Percentiles rank a stretch among this genome's conserved stretches.
Evolutionary conservation across 2,888 invertebrate species (phyloP).

Genomic region (Microdon myrmicae): DNA sequence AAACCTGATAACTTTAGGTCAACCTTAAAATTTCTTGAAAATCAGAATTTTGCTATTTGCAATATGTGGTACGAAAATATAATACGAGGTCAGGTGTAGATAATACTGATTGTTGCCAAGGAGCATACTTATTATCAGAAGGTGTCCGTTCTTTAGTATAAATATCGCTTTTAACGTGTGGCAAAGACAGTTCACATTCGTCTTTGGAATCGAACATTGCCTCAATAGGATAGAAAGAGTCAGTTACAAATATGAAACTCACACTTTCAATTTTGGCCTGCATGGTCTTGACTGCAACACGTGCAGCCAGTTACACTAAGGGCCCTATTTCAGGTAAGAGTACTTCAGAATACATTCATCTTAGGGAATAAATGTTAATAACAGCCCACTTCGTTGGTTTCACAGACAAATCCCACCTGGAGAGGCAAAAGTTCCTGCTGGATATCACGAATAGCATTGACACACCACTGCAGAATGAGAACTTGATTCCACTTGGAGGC

Average conservation of each 20-base stretch:
- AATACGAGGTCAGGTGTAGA: too few species aligned
- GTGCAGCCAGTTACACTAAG: slow-evolving; percentile 55
- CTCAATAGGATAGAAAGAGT: slow-evolving; percentile 56
- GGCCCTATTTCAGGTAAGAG: slow-evolving; percentile 14
- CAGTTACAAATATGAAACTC: slow-evolving; percentile 58
- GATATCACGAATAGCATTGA: slow-evolving; percentile 57
- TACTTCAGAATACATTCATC: neutral
- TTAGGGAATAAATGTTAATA: too few species aligned
- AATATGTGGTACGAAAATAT: too few species aligned
- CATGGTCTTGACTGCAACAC: slow-evolving; percentile 58
- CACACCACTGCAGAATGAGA: slow-evolving; percentile 34
- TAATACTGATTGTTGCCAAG: too few species aligned
- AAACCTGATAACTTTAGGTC: too few species aligned
- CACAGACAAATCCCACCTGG: slow-evolving; percentile 56
- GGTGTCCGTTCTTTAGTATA: too few species aligned
- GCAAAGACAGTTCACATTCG: slow-evolving; percentile 28
- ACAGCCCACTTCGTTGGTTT: too few species aligned
- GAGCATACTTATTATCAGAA: too few species aligned
- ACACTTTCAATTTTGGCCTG: slow-evolving; percentile 58
- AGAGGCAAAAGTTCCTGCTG: slow-evolving; percentile 58
- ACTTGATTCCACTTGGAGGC: slow-evolving; percentile 14
- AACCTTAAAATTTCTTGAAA: too few species aligned
- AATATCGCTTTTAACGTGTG: too few species aligned
- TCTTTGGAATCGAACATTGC: too few species aligned
- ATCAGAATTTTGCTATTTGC: too few species aligned